Evolutionary conservation across 2,888 invertebrate genomes (phyloP).

Genomic region (Pseudococcus jackbeardsleyi): DNA sequence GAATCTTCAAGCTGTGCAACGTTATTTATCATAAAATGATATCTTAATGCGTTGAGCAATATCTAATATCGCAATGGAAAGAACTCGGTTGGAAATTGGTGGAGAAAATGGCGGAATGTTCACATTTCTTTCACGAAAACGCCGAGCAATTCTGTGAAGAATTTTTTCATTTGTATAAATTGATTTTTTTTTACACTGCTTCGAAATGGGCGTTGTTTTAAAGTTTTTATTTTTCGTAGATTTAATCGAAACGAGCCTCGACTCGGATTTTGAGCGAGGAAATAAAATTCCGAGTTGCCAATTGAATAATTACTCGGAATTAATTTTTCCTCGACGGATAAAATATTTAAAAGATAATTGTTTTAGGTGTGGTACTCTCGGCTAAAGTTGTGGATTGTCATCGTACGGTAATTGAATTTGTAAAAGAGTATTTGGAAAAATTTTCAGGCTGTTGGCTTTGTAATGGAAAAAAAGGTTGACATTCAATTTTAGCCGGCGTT

Average conservation of each 20-base stretch:
- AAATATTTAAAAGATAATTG: not conserved
- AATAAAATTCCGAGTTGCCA: not conserved
- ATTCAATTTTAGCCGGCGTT: slow-evolving; percentile 20
- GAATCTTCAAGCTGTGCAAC: slow-evolving; percentile 3
- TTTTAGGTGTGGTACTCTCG: not conserved
- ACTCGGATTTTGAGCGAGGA: not conserved
- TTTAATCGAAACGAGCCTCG: not conserved
- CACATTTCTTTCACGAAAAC: not conserved
- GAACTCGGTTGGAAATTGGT: not conserved
- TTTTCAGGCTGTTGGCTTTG: not conserved
- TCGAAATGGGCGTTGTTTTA: slow-evolving; percentile 9
- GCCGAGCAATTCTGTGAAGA: not conserved
- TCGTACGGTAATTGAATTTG: slow-evolving; percentile 16
- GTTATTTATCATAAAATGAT: not conserved
- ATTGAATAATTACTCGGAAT: not conserved
- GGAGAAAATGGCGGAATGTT: slow-evolving; percentile 6
- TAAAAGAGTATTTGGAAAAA: not conserved
- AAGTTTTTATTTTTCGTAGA: not conserved
- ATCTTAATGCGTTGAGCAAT: not conserved
- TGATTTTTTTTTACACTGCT: not conserved
- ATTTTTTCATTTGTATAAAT: slow-evolving; percentile 21
- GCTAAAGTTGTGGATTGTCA: not conserved
- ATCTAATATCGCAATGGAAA: not conserved
- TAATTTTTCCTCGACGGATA: not conserved
- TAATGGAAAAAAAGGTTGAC: slow-evolving; percentile 10